These are phyloP conservation scores for Malurus melanocephalus DNA, from an alignment of 2,113 vertebrate genomes.

Conservation along the genomic window DNA sequence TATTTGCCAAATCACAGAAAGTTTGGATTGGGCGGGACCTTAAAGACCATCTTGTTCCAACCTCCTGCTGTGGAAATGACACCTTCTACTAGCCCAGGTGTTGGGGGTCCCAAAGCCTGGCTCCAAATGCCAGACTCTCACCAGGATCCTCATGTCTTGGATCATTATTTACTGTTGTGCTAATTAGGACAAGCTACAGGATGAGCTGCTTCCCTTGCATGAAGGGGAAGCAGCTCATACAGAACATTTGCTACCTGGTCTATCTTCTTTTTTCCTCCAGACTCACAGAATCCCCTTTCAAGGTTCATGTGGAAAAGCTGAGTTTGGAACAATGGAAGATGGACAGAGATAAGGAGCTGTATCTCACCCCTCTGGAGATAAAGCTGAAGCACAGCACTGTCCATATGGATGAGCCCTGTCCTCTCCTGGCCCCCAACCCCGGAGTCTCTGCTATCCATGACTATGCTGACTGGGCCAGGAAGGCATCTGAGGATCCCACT, in stretches of 20 bases:
- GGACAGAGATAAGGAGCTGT: conserved; percentile 66
- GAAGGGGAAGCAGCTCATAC: background rate
- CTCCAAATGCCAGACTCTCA: background rate
- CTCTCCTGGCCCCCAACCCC: conserved; percentile 74
- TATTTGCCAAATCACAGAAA: background rate
- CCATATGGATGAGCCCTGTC: conserved; percentile 76
- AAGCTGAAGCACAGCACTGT: conserved; percentile 86
- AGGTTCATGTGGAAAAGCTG: conserved; percentile 87
- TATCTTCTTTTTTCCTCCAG: conserved; percentile 53
- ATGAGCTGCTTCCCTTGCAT: background rate
- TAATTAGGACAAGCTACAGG: background rate
- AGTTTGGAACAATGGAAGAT: conserved; percentile 65
- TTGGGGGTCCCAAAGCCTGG: background rate
- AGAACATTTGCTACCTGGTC: background rate
- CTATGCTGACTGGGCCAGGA: conserved; percentile 83
- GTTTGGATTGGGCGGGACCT: background rate
- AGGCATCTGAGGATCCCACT: conserved; percentile 42
- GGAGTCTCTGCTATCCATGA: conserved; percentile 88
- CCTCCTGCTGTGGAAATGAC: background rate
- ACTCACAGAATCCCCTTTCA: conserved; percentile 84
- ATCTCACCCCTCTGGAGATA: conserved; percentile 86
- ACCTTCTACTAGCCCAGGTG: background rate
- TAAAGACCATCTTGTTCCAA: background rate
- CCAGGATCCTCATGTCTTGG: background rate
- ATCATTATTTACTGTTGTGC: accelerated